A percentile compares a stretch with the other conserved stretches of the same genome.
phyloP scores from a whole-genome alignment of 1,140 invertebrate genomes.

The Zaprionus africanus region DNA sequence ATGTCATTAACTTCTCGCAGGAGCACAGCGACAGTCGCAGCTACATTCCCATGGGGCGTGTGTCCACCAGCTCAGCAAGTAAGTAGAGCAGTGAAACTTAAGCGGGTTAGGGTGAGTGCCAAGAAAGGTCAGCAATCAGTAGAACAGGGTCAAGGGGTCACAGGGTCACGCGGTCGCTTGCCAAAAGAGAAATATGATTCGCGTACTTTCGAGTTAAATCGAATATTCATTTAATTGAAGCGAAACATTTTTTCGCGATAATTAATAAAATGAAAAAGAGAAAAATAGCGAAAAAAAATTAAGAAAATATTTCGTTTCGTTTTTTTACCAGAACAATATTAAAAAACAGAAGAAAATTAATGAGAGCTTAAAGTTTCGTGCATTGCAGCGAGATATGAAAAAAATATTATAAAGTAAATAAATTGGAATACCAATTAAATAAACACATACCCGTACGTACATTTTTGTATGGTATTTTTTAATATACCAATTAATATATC shows the following conservation, averaged over 20 bases:
- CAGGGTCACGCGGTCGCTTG: not conserved
- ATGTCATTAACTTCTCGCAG: slow-evolving; percentile 84
- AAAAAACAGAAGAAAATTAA: not conserved
- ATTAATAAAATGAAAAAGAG: not conserved
- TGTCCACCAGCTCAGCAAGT: slow-evolving; percentile 84
- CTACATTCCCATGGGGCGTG: slow-evolving; percentile 82
- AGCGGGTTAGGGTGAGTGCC: not conserved
- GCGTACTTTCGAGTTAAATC: not conserved
- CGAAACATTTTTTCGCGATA: not conserved
- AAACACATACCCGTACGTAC: not conserved
- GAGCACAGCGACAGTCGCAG: slow-evolving; percentile 81
- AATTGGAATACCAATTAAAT: not conserved
- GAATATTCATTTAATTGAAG: slow-evolving; percentile 3
- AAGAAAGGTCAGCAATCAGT: slow-evolving; percentile 31
- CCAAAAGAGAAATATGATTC: not conserved
- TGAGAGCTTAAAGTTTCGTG: not conserved
- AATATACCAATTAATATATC: too few relatives aligned
- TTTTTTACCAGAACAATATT: not conserved
- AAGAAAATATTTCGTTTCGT: too few relatives aligned
- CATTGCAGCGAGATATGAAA: not conserved
- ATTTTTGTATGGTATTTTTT: too few relatives aligned
- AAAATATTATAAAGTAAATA: not conserved
- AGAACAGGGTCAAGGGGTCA: slow-evolving; percentile 27
- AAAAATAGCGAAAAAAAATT: not conserved
- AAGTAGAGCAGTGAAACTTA: slow-evolving; percentile 51